Evolutionary conservation across 2,797 vertebrate genomes (phyloP).

Genomic region (Sebastes paucispinis): DNA sequence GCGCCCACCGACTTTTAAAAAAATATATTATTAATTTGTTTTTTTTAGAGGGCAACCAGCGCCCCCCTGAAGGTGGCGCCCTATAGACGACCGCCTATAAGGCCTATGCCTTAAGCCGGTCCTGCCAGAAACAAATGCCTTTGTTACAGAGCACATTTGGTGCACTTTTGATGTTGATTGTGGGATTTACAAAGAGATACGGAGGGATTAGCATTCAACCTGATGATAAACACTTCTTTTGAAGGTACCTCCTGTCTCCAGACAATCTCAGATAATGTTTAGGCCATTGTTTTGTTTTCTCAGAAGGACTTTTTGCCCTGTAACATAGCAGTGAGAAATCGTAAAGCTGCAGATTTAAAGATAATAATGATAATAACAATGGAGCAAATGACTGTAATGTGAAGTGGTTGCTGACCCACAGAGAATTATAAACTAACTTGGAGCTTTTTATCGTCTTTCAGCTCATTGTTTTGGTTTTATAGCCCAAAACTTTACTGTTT

Average conservation of each 20-base stretch:
- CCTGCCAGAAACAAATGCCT: neutral
- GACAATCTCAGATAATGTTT: neutral
- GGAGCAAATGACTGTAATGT: neutral
- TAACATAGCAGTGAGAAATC: no score
- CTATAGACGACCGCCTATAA: no score
- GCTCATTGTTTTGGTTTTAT: neutral
- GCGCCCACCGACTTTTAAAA: fast-evolving
- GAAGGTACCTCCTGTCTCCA: neutral
- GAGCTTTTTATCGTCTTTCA: neutral
- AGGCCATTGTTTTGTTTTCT: neutral
- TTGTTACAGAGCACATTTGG: neutral
- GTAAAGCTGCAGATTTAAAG: neutral
- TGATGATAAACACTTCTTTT: neutral
- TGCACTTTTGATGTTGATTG: neutral
- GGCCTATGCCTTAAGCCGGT: no score
- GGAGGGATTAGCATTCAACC: neutral
- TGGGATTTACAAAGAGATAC: neutral
- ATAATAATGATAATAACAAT: neutral
- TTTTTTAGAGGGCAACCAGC: no score
- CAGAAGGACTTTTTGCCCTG: neutral
- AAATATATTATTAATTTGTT: no score
- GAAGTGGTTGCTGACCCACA: neutral
- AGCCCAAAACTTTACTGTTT: neutral
- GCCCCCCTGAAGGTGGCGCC: no score
- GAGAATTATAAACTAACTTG: neutral